Conservation (phyloP, 2,113 vertebrate genomes). For the Lepisosteus osseus region DNA sequence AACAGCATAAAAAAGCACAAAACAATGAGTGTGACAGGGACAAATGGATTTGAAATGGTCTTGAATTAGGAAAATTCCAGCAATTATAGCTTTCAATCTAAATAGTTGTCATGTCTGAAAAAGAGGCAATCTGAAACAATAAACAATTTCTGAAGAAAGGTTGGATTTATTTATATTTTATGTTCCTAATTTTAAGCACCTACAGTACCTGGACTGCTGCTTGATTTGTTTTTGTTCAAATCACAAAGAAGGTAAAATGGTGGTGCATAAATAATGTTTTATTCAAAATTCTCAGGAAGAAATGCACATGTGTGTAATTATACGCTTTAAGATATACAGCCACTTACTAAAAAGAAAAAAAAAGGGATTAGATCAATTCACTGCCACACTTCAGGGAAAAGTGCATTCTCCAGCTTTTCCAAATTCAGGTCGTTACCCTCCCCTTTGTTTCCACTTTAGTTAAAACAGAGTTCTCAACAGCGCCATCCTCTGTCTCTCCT, state of each 20-base stretch:
- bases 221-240: conserved; percentile 9
- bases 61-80: conserved; percentile 38
- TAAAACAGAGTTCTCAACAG: conserved; percentile 17
- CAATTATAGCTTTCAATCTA: conserved; percentile 37
- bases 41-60: conserved; percentile 41
- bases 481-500: conserved; percentile 9
- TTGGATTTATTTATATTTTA: too few species aligned
- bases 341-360: not conserved
- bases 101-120: conserved; percentile 18
- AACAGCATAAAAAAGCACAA: conserved; percentile 41
- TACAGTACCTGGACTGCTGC: too few species aligned
- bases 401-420: conserved; percentile 1
- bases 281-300: too few species aligned
- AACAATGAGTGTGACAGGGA: conserved; percentile 38
- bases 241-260: not conserved
- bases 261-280: not conserved
- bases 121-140: not conserved
- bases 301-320: too few species aligned
- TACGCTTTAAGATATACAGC: not conserved
- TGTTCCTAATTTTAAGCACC: conserved; percentile 15
- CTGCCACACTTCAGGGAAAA: not conserved
- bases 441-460: conserved; percentile 5
- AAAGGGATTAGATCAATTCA: not conserved
- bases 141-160: too few species aligned
- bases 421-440: conserved; percentile 2